Percentiles rank a stretch among this genome's conserved stretches.
These are phyloP conservation scores for Pangasius macronema DNA, from an alignment of 2,797 vertebrate species.

Conservation along the genomic window DNA sequence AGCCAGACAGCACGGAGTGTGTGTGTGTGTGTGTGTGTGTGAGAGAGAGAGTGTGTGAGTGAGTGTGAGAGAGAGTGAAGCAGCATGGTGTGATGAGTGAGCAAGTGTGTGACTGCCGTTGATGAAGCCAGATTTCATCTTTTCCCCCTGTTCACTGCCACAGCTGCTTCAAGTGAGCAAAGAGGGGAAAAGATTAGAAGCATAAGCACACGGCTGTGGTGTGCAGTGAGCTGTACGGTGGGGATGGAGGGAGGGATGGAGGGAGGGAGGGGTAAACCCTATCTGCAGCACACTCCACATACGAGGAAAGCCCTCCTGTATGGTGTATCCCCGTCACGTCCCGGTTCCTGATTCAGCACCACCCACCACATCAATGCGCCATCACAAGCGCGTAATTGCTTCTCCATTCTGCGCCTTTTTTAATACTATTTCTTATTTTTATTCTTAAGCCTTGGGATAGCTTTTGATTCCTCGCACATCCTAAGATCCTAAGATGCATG, in stretches of 20 bases:
- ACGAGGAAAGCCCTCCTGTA: constrained; percentile 52
- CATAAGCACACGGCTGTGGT: not conserved
- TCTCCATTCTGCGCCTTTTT: not conserved
- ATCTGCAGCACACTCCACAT: constrained; percentile 43
- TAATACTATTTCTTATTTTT: not conserved
- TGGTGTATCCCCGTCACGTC: constrained; percentile 47
- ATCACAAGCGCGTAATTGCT: constrained; percentile 6
- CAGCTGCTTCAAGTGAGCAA: not conserved
- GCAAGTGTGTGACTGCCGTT: not conserved
- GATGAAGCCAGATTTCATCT: not conserved
- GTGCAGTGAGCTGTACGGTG: not conserved
- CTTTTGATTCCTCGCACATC: not conserved
- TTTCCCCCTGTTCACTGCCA: not conserved
- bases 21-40: not conserved
- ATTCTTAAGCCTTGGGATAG: not conserved
- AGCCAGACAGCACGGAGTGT: not conserved
- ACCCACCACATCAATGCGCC: constrained; percentile 22
- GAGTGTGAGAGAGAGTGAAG: not conserved
- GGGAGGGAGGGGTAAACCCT: constrained; percentile 35
- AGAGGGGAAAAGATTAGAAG: not conserved
- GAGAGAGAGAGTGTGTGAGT: not conserved
- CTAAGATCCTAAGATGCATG: not conserved
- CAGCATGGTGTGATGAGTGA: not conserved
- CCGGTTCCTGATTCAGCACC: constrained; percentile 8
- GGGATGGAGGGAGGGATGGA: not conserved